A percentile compares a stretch with the other conserved stretches of the same genome.
These are phyloP conservation scores for Epinephelus lanceolatus DNA, from an alignment of 2,113 vertebrate species.

Conservation along the genomic window DNA sequence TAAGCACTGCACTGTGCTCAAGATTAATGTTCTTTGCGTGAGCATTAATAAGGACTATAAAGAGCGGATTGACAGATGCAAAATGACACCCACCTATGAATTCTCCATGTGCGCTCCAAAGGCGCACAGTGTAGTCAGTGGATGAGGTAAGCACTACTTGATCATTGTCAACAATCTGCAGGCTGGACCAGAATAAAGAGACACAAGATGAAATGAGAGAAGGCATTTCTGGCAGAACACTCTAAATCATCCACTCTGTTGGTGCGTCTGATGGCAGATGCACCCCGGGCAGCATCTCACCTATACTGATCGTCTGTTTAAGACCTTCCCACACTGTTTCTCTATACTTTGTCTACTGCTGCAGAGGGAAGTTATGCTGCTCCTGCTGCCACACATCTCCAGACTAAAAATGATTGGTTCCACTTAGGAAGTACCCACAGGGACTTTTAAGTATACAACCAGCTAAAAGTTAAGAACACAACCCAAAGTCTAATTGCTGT, in stretches of 20 bases:
- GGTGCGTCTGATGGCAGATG: slow-evolving; percentile 40
- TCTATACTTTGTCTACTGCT: slow-evolving; percentile 35
- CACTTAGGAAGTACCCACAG: not conserved
- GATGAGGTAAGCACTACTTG: slow-evolving; percentile 83
- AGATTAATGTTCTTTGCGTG: slow-evolving; percentile 49
- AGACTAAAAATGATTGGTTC: slow-evolving; percentile 29
- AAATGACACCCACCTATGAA: slow-evolving; percentile 77
- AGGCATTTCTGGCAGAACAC: slow-evolving; percentile 45
- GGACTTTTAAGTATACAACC: slow-evolving; percentile 23
- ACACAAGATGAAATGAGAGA: slow-evolving; percentile 45
- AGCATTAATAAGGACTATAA: slow-evolving; percentile 38
- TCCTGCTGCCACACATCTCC: slow-evolving; percentile 23
- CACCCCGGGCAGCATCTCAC: slow-evolving; percentile 38
- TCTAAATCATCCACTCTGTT: slow-evolving; percentile 57
- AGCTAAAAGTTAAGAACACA: slow-evolving; percentile 12
- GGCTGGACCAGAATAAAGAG: slow-evolving; percentile 69
- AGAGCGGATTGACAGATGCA: slow-evolving; percentile 25
- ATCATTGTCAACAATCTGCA: slow-evolving; percentile 83
- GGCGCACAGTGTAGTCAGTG: slow-evolving; percentile 73
- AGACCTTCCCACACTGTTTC: slow-evolving; percentile 44
- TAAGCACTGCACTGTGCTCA: not conserved
- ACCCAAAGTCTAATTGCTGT: not conserved
- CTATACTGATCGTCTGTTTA: slow-evolving; percentile 35
- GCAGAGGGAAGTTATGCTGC: slow-evolving; percentile 16
- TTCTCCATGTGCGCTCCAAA: slow-evolving; percentile 80